phyloP scores from a whole-genome alignment of 2,113 vertebrate genomes.

The Sisor rabdophorus region DNA sequence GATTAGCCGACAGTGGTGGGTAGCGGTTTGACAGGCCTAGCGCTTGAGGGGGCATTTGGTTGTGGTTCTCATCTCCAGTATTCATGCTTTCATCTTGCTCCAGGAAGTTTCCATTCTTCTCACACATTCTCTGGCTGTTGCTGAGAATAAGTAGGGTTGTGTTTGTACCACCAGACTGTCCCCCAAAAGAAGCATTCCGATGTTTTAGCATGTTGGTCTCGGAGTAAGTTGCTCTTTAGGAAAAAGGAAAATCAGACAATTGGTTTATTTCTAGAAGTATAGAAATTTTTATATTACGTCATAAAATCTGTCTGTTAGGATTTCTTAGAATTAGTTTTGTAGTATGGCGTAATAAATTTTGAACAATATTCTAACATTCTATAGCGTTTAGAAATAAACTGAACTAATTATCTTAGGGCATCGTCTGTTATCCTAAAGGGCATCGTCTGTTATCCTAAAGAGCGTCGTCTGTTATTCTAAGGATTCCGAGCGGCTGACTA shows the following conservation, averaged over 20 bases:
- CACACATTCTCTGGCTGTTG: constrained; percentile 54
- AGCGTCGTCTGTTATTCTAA: constrained; percentile 41
- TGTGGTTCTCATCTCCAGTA: constrained; percentile 82
- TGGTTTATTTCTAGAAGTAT: neutral
- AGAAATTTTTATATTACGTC: neutral
- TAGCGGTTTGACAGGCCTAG: constrained; percentile 56
- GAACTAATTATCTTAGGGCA: constrained; percentile 62
- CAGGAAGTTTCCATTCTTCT: constrained; percentile 86
- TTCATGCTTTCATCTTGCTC: constrained; percentile 53
- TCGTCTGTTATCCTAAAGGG: constrained; percentile 66
- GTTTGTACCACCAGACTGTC: constrained; percentile 25
- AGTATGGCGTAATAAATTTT: too few species aligned
- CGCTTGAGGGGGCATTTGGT: constrained; percentile 62
- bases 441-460: constrained; percentile 64
- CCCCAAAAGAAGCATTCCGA: constrained; percentile 58
- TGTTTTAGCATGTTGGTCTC: constrained; percentile 67
- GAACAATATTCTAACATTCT: too few species aligned
- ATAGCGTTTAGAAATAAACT: constrained; percentile 60
- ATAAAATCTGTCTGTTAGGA: too few species aligned
- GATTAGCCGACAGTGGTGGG: constrained; percentile 32
- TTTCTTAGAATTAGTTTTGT: neutral
- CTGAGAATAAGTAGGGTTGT: constrained; percentile 46
- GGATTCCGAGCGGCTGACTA: neutral
- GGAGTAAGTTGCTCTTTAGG: constrained; percentile 56
- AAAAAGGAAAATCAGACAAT: constrained; percentile 29